phyloP scores from a whole-genome alignment of 2,113 vertebrate species.

The Cranoglanis bouderius region DNA sequence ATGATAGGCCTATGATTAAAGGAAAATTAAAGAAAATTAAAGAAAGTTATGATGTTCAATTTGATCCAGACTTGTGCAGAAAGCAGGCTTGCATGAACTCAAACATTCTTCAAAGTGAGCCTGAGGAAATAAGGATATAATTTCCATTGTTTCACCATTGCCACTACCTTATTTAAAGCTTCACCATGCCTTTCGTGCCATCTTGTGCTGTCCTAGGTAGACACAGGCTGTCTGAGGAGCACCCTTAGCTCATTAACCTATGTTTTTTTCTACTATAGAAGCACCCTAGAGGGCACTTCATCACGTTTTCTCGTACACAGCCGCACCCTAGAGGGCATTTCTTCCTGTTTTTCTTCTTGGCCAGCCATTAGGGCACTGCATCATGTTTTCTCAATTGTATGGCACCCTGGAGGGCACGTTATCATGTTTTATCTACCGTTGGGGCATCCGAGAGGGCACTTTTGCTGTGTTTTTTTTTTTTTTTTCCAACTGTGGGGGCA shows the following conservation, averaged over 20 bases:
- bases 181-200: background rate
- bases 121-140: background rate
- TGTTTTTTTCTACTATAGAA: background rate
- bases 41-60: too few species aligned
- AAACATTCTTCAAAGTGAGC: background rate
- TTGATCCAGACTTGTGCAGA: too few species aligned
- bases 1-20: too few species aligned
- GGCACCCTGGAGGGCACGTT: background rate
- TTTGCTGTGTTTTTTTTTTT: background rate
- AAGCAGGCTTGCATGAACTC: background rate
- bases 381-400: background rate
- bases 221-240: background rate
- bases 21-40: too few species aligned
- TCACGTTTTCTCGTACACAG: background rate
- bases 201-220: background rate
- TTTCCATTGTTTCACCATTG: background rate
- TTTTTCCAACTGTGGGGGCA: too few species aligned
- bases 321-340: background rate
- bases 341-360: background rate
- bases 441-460: background rate
- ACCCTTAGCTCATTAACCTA: background rate
- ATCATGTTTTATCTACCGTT: background rate
- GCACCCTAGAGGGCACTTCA: background rate
- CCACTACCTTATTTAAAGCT: background rate
- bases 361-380: background rate